These are phyloP conservation scores for Bruchidius siliquastri DNA, from an alignment of 2,888 invertebrate genomes.

Conservation along the genomic window DNA sequence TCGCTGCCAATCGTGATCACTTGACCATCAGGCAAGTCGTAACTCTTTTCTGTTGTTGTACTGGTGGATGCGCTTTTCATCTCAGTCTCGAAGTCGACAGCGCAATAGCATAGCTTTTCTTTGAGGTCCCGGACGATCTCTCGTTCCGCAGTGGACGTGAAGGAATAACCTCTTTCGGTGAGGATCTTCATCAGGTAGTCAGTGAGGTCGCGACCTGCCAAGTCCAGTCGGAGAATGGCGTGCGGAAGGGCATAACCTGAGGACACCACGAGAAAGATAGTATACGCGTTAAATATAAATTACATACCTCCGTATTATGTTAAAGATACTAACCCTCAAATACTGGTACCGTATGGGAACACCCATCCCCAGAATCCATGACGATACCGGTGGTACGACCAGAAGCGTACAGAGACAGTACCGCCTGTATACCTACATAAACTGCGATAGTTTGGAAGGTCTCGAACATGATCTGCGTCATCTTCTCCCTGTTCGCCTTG, in stretches of 20 bases:
- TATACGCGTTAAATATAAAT: too few relatives aligned
- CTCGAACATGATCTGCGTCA: slow-evolving; percentile 53
- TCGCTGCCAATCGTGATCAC: slow-evolving; percentile 89
- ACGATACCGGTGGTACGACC: slow-evolving; percentile 96
- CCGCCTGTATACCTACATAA: slow-evolving; percentile 94
- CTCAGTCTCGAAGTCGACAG: slow-evolving; percentile 85
- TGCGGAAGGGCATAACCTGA: slow-evolving; percentile 83
- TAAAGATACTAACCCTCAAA: slow-evolving; percentile 56
- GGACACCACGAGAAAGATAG: not conserved
- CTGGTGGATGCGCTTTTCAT: slow-evolving; percentile 89
- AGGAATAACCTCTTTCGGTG: slow-evolving; percentile 90
- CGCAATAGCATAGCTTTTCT: slow-evolving; percentile 87
- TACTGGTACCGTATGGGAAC: slow-evolving; percentile 91
- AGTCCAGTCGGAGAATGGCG: slow-evolving; percentile 93
- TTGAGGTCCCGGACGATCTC: slow-evolving; percentile 93
- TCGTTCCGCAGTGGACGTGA: slow-evolving; percentile 93
- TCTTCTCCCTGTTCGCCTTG: slow-evolving; percentile 88
- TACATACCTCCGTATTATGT: too few relatives aligned
- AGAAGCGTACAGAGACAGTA: slow-evolving; percentile 89
- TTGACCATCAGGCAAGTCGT: slow-evolving; percentile 88
- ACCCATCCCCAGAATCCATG: slow-evolving; percentile 90
- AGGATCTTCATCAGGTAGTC: slow-evolving; percentile 97
- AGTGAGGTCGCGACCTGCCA: slow-evolving; percentile 94
- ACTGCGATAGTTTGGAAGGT: slow-evolving; percentile 91
- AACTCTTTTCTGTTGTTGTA: slow-evolving; percentile 85